These are phyloP conservation scores for Isotomurus palustris DNA, from an alignment of 2,888 invertebrate species.

Conservation along the genomic window DNA sequence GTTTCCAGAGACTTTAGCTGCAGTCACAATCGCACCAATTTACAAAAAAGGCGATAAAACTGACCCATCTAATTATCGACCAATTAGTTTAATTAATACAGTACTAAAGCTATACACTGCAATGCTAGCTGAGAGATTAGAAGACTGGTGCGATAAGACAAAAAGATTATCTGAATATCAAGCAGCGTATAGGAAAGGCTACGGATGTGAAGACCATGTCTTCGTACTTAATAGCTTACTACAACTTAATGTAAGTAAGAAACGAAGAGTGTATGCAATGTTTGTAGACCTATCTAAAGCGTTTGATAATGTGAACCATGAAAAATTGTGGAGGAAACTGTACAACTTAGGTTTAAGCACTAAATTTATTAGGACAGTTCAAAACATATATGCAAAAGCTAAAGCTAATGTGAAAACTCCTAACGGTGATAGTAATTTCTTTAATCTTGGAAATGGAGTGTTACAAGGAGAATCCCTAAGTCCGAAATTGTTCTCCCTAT, in stretches of 20 bases:
- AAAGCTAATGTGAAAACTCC: background rate
- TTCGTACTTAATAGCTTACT: conserved; percentile 36
- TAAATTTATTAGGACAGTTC: conserved; percentile 33
- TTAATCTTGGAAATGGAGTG: background rate
- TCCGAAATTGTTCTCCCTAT: background rate
- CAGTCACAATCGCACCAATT: conserved; percentile 20
- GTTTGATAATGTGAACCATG: conserved; percentile 39
- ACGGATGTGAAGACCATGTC: conserved; percentile 41
- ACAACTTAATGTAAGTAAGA: conserved; percentile 15
- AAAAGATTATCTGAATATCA: conserved; percentile 43
- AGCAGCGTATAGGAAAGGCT: conserved; percentile 38
- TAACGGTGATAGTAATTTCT: background rate
- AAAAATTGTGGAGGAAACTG: conserved; percentile 33
- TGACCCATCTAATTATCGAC: conserved; percentile 38
- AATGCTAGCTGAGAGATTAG: conserved; percentile 26
- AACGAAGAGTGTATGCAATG: conserved; percentile 30
- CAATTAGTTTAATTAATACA: conserved; percentile 30
- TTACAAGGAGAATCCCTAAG: conserved; percentile 6
- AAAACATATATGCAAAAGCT: conserved; percentile 11
- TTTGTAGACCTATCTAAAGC: conserved; percentile 42
- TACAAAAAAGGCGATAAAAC: conserved; percentile 39
- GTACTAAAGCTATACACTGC: conserved; percentile 40
- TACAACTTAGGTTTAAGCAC: conserved; percentile 22
- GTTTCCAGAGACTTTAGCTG: background rate
- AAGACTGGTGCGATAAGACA: conserved; percentile 32